phyloP scores from a whole-genome alignment of 1,140 invertebrate genomes.

The Bombus ignitus region DNA sequence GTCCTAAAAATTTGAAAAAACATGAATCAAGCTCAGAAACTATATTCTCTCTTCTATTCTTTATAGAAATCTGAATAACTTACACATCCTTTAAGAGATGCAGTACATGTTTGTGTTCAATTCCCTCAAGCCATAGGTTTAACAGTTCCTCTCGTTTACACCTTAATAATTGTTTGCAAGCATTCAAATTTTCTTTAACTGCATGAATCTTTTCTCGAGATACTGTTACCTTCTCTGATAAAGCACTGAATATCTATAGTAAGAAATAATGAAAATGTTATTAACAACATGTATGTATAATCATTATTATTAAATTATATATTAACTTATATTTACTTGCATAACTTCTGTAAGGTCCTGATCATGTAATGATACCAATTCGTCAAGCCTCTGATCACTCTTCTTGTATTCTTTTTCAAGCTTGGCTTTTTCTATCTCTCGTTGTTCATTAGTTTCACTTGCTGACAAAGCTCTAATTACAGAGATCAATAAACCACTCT shows the following conservation, averaged over 20 bases:
- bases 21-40: background rate
- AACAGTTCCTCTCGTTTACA: constrained; percentile 96
- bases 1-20: constrained; percentile 34
- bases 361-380: constrained; percentile 94
- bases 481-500: constrained; percentile 95
- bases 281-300: background rate
- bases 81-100: constrained; percentile 95
- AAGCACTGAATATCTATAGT: constrained; percentile 89
- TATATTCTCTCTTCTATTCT: background rate
- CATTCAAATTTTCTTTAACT: constrained; percentile 94
- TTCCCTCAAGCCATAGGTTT: constrained; percentile 95
- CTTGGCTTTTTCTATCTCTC: constrained; percentile 96
- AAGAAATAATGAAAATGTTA: constrained; percentile 14
- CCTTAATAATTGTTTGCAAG: constrained; percentile 94
- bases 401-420: constrained; percentile 96
- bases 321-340: constrained; percentile 83
- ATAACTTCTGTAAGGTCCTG: constrained; percentile 94
- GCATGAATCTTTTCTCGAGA: constrained; percentile 92
- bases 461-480: constrained; percentile 95
- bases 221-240: constrained; percentile 90
- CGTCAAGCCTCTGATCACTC: constrained; percentile 94
- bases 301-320: constrained; percentile 3
- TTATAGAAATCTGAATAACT: constrained; percentile 65
- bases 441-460: constrained; percentile 96
- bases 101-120: constrained; percentile 95